Evolutionary conservation across 2,888 invertebrate species (phyloP), one percentile per base, ranked within the genome.

Genomic region (Lycia hirtaria): DNA sequence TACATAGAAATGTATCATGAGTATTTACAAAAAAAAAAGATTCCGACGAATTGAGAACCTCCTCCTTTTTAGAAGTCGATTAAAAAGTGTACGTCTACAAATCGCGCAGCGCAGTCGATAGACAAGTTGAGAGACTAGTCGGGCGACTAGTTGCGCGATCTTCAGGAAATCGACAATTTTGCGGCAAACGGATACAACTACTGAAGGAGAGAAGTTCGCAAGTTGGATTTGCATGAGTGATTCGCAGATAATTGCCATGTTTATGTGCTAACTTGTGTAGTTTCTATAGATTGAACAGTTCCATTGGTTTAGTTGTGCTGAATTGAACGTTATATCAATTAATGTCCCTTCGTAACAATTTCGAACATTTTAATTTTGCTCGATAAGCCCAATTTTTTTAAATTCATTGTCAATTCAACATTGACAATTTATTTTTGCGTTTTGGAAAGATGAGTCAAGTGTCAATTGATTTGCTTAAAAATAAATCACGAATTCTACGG

Each of bases 161-260:
- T 2, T 51, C 59, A 38, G 26, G 19, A 52, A 51, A 47, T 51
- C 33, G 50, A 56, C 32, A 20, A 24, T 54, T 38, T 47, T 40
- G 40, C 47, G 47, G n/a, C 15, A 26, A 15, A 15, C 12, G 14
- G 40, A 33, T 33, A 47, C 40, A 54, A 24, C 40, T 54, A 47
- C 30, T 40, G 45, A 15, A 17, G 10, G 22, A 40, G 48, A 35
- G 26, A 24, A 45, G 45, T 45, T 53, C 26, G 45, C 50, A 50
- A 44, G 48, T 44, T 33, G 50, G 50, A 58, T 58, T 57, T 57
- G 37, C 49, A 49, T 55, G 43, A 55, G 48, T 54, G 41, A 59
- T 40, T 45, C 26, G 45, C 44, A 41, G 24, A 26, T 33, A n/a
- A 47, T 19, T 37, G n/a, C 30, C 28, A 47, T 12, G 9, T 38